Conservation (phyloP, 2,797 vertebrate species). For the Spea hammondii region DNA sequence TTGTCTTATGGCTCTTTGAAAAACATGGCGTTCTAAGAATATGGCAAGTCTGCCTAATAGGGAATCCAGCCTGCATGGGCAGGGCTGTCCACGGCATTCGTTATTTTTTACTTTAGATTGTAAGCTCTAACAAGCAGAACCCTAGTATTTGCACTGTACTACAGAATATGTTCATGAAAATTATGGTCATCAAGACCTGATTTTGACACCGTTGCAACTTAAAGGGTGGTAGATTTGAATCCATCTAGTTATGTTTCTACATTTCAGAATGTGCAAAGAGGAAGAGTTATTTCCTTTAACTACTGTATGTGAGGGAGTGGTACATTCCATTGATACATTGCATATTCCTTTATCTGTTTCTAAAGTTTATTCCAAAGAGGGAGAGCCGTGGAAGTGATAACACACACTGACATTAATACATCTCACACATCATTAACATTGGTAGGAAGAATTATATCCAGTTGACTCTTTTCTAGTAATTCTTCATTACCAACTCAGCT, state of each 20-base stretch:
- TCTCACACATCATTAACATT: slow-evolving; percentile 35
- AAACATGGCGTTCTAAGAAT: too few species aligned
- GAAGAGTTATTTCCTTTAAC: slow-evolving; percentile 37
- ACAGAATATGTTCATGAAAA: too few species aligned
- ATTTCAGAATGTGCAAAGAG: not conserved
- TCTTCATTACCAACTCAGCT: not conserved
- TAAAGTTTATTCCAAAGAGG: slow-evolving; percentile 19
- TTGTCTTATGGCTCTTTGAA: too few species aligned
- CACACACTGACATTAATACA: slow-evolving; percentile 23
- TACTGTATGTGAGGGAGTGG: slow-evolving; percentile 40
- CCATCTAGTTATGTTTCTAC: not conserved
- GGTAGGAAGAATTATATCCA: not conserved
- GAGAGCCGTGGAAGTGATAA: slow-evolving; percentile 14
- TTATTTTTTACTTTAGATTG: too few species aligned
- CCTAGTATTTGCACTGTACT: too few species aligned
- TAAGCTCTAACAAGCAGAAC: too few species aligned
- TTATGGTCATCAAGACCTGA: too few species aligned
- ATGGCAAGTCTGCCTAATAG: too few species aligned
- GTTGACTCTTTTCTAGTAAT: not conserved
- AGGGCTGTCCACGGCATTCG: too few species aligned
- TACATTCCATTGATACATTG: slow-evolving; percentile 24
- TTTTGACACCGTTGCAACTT: too few species aligned
- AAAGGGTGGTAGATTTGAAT: too few species aligned
- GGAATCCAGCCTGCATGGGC: too few species aligned
- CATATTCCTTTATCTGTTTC: slow-evolving; percentile 21